Evolutionary conservation across 1,140 invertebrate genomes (phyloP).

Genomic region (Hermatobates lingyangjiaoensis): DNA sequence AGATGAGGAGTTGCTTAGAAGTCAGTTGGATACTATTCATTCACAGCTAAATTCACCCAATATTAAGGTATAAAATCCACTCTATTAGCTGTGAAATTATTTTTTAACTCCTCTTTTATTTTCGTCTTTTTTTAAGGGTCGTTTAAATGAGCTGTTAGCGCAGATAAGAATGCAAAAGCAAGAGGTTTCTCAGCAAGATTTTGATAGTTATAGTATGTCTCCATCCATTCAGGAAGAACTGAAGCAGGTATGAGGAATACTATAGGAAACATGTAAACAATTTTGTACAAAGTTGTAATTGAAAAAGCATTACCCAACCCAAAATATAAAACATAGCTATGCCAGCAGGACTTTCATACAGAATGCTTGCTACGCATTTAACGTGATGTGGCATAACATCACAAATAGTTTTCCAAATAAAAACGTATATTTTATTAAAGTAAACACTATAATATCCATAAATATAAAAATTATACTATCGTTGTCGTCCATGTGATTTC

Average conservation of each 20-base stretch:
- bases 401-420: too few species aligned
- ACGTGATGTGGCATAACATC: too few species aligned
- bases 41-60: slow-evolving; percentile 74
- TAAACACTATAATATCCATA: too few species aligned
- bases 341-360: too few species aligned
- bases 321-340: too few species aligned
- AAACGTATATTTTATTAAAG: too few species aligned
- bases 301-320: too few species aligned
- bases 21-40: slow-evolving; percentile 66
- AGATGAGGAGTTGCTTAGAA: slow-evolving; percentile 72
- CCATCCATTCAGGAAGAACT: slow-evolving; percentile 38
- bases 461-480: too few species aligned
- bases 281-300: too few species aligned
- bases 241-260: slow-evolving; percentile 30
- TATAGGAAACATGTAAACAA: too few species aligned
- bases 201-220: slow-evolving; percentile 37
- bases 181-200: slow-evolving; percentile 23
- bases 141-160: slow-evolving; percentile 74
- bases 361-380: too few species aligned
- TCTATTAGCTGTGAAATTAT: not conserved
- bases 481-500: too few species aligned
- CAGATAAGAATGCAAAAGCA: slow-evolving; percentile 63
- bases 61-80: slow-evolving; percentile 48
- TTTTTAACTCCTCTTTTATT: not conserved
- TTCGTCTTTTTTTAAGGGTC: slow-evolving; percentile 33